Conservation (phyloP, 2,113 vertebrate genomes). For the Pogonocichla stellata region DNA sequence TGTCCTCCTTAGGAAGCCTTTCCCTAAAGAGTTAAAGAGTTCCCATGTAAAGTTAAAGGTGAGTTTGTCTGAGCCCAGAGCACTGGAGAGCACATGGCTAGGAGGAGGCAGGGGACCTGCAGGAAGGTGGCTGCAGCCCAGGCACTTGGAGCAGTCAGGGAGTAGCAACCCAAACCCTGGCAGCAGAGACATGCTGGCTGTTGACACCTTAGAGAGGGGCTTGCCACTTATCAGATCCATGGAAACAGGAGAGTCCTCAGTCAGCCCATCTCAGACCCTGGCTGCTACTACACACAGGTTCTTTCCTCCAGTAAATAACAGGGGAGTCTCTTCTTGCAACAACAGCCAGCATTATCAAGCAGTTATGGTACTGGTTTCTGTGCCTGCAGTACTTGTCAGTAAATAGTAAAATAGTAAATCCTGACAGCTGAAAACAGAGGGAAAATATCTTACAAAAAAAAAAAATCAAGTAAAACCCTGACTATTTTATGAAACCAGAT, state of each 20-base stretch:
- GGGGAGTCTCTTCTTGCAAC: not conserved
- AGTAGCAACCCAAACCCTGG: not conserved
- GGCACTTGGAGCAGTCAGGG: fast-evolving
- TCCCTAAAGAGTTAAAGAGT: not conserved
- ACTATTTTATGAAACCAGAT: not conserved
- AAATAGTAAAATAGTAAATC: not conserved
- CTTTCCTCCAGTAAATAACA: not conserved
- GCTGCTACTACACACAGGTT: not conserved
- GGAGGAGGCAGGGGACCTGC: too few species aligned
- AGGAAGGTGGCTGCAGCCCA: not conserved
- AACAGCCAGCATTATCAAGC: not conserved
- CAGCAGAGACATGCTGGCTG: fast-evolving
- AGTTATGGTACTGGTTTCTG: not conserved
- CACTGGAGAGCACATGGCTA: fast-evolving
- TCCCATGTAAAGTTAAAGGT: not conserved
- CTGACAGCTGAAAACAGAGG: not conserved
- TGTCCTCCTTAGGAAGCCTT: not conserved
- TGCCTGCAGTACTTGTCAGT: not conserved
- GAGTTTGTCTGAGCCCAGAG: not conserved
- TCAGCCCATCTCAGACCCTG: not conserved
- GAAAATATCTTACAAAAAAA: not conserved
- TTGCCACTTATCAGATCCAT: not conserved
- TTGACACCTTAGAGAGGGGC: not conserved
- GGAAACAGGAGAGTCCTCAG: not conserved
- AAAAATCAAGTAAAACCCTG: not conserved